Conservation (phyloP, 2,113 vertebrate genomes). For the Thamnaconus septentrionalis region DNA sequence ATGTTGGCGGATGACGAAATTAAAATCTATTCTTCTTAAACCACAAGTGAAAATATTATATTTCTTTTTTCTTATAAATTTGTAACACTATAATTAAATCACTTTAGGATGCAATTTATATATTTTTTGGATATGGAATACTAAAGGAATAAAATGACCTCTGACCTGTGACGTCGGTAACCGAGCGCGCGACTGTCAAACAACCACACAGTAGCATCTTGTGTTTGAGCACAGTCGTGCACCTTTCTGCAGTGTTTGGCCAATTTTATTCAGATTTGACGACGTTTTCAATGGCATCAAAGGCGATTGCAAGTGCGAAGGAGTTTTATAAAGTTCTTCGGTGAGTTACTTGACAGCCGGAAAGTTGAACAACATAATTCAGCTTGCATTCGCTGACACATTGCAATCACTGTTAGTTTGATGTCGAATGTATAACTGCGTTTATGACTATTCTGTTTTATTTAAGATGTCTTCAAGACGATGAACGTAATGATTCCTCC, state of each 20-base stretch:
- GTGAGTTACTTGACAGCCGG: constrained; percentile 47
- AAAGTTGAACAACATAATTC: neutral
- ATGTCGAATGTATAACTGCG: too few species aligned
- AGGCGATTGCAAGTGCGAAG: constrained; percentile 35
- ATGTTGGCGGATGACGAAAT: constrained; percentile 28
- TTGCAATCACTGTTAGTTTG: too few species aligned
- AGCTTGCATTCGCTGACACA: neutral
- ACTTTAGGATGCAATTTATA: neutral
- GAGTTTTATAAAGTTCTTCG: constrained; percentile 51
- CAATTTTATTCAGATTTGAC: too few species aligned
- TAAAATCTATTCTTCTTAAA: constrained; percentile 43
- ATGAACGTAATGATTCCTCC: constrained; percentile 8
- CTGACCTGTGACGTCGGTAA: constrained; percentile 39
- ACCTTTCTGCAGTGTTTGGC: too few species aligned
- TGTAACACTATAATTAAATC: neutral
- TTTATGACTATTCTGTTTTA: neutral
- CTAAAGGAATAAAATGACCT: neutral
- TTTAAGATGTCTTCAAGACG: constrained; percentile 49
- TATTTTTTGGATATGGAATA: neutral
- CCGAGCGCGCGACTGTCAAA: constrained; percentile 61
- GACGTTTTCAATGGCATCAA: constrained; percentile 47
- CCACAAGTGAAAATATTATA: too few species aligned
- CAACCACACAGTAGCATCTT: constrained; percentile 5
- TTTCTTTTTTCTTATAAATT: neutral
- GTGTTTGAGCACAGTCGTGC: neutral